Conservation (phyloP, 2,113 vertebrate genomes). For the Anolis carolinensis region DNA sequence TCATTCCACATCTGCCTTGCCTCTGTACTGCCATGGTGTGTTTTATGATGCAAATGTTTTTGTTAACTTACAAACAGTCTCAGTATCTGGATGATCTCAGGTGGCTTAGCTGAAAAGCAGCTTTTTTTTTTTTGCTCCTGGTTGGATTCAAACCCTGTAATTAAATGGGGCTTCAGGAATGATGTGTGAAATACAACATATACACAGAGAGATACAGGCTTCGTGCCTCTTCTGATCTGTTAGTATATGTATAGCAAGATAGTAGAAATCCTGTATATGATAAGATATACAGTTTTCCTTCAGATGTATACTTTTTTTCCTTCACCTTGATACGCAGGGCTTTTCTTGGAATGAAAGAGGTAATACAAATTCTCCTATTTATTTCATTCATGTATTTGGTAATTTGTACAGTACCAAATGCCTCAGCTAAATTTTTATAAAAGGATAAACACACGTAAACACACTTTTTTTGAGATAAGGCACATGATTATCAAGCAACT, state of each 20-base stretch:
- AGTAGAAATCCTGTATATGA: constrained; percentile 44
- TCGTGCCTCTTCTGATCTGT: constrained; percentile 58
- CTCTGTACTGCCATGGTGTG: constrained; percentile 49
- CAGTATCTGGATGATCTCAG: constrained; percentile 74
- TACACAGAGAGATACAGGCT: background rate
- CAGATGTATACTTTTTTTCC: constrained; percentile 24
- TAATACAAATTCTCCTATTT: background rate
- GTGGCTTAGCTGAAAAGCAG: constrained; percentile 71
- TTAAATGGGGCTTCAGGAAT: constrained; percentile 75
- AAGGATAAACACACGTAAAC: background rate
- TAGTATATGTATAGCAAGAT: constrained; percentile 42
- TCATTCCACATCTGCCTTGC: constrained; percentile 71
- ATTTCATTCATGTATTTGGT: background rate
- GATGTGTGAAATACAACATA: constrained; percentile 37
- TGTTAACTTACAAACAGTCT: constrained; percentile 69
- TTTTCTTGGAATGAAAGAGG: background rate
- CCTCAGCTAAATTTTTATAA: background rate
- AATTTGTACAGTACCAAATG: background rate
- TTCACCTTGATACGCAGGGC: background rate
- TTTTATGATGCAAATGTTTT: constrained; percentile 73
- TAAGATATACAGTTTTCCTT: constrained; percentile 13
- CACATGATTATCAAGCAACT: background rate
- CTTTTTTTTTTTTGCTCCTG: constrained; percentile 71
- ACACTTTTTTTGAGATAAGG: background rate
- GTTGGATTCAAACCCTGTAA: constrained; percentile 76